A percentile compares a stretch with the other conserved stretches of the same genome.
Evolutionary conservation across 2,888 invertebrate genomes (phyloP).

Genomic region (Drosophila mimica): DNA sequence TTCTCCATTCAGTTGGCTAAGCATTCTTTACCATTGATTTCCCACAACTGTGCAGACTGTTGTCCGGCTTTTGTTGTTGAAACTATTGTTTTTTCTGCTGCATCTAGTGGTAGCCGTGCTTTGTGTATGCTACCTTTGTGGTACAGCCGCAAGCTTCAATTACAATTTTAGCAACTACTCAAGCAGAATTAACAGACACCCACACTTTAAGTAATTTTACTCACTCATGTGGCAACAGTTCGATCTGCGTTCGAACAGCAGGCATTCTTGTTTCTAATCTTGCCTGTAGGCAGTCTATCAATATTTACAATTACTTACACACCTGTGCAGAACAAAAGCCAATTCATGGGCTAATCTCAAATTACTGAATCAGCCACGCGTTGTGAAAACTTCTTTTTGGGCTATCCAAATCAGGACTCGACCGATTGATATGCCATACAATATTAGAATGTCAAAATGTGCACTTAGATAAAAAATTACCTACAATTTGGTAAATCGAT

Average conservation of each 20-base stretch:
- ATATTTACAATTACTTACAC: constrained; percentile 13
- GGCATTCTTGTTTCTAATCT: not conserved
- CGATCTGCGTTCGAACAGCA: not conserved
- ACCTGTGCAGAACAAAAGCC: not conserved
- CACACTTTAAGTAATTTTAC: not conserved
- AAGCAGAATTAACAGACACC: constrained; percentile 26
- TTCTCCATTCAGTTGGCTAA: not conserved
- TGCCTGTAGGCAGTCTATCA: not conserved
- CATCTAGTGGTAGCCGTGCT: constrained; percentile 4
- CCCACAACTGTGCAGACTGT: constrained; percentile 21
- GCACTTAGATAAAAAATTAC: not conserved
- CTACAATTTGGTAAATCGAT: not conserved
- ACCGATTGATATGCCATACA: not conserved
- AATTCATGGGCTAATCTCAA: constrained; percentile 30
- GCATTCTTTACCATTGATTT: constrained; percentile 21
- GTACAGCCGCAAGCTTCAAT: constrained; percentile 28
- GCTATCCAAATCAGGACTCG: not conserved
- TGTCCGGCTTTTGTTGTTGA: constrained; percentile 3
- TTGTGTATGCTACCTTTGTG: constrained; percentile 33
- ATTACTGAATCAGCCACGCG: constrained; percentile 8
- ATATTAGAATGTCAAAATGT: not conserved
- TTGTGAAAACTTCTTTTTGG: not conserved
- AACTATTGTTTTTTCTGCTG: not conserved
- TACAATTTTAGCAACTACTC: constrained; percentile 63
- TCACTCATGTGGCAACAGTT: constrained; percentile 23